Base-by-base conservation (phyloP, 2,797 vertebrate genomes). In the Brotula barbata region DNA sequence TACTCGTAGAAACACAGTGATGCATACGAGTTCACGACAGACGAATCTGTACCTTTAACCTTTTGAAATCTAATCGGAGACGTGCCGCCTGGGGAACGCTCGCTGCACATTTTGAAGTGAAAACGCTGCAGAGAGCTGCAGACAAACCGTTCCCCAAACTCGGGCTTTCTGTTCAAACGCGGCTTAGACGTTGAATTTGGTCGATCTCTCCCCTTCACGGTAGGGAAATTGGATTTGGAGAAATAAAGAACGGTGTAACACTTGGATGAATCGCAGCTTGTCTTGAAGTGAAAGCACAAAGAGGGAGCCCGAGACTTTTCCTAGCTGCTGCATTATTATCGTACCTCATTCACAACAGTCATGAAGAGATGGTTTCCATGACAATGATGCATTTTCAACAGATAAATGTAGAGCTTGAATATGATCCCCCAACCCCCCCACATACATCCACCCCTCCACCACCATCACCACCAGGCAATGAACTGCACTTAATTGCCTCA, bases 341-440 rank as follows among this genome's bases (percentile, higher is more conserved):
- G 47, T 77, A 44, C 39, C 47, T 36, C 47, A 64, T 49, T 52
- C 7, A 3, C 41, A 25, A 36, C 33, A 67, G 44, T 41, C 67
- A 59, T 46, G 28, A 40, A n/a, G 54, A 81, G 67, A 70, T 51
- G 55, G 78, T 85, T 88, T 83, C 81, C 80, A 86, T 87, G 81
- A 81, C 81, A 81, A 79, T 83, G 67, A 68, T 75, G 55, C 55
- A 44, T 51, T 72, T 82, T 71, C 61, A 45, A 79, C 39, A 20
- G 52, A 71, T 59, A 66, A 68, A 73, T 75, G 53, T 61, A 58
- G 41, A 65, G 45, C 28, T 69, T 57, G 45, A 75, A 70, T 62
- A 64, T 58, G 25, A 28, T 8, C 4, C 25, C 25, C 25, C 25
- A n/a, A n/a, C n/a, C n/a, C n/a, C n/a, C n/a, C n/a, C n/a, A n/a